phyloP scores from a whole-genome alignment of 2,888 invertebrate genomes.

The Dermolepida albohirtum region DNA sequence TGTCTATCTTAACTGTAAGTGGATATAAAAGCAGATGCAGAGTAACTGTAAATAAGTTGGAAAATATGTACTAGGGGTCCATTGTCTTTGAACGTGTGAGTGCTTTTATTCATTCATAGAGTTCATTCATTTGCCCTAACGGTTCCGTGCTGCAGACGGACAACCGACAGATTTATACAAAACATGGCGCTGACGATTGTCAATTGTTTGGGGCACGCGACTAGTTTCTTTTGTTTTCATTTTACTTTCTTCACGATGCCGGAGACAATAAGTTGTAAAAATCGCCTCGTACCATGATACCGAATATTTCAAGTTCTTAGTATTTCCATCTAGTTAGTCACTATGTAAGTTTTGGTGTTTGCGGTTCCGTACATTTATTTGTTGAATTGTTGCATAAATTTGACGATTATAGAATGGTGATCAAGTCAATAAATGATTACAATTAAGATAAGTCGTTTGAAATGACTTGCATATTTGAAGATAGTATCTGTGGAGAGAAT shows the following conservation, averaged over 20 bases:
- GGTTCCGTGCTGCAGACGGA: slow-evolving; percentile 47
- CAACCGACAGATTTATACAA: slow-evolving; percentile 51
- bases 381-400: slow-evolving; percentile 7
- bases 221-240: slow-evolving; percentile 42
- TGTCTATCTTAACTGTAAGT: slow-evolving; percentile 27
- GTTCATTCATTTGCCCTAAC: slow-evolving; percentile 52
- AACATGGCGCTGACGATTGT: slow-evolving; percentile 49
- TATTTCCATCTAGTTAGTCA: slow-evolving; percentile 1
- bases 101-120: slow-evolving; percentile 45
- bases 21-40: slow-evolving; percentile 27
- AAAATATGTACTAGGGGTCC: slow-evolving; percentile 35
- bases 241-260: slow-evolving; percentile 39
- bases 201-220: slow-evolving; percentile 50
- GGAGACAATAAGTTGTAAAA: slow-evolving; percentile 39
- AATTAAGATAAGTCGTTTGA: slow-evolving; percentile 11
- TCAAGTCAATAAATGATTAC: background rate
- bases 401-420: background rate
- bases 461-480: slow-evolving; percentile 10
- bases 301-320: slow-evolving; percentile 26
- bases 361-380: slow-evolving; percentile 13
- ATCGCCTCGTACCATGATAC: slow-evolving; percentile 8
- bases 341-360: background rate
- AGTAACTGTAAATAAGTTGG: slow-evolving; percentile 30
- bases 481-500: background rate
- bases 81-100: slow-evolving; percentile 42